Evolutionary conservation across 2,888 invertebrate genomes (phyloP).

Genomic region (Euzetes globulus): DNA sequence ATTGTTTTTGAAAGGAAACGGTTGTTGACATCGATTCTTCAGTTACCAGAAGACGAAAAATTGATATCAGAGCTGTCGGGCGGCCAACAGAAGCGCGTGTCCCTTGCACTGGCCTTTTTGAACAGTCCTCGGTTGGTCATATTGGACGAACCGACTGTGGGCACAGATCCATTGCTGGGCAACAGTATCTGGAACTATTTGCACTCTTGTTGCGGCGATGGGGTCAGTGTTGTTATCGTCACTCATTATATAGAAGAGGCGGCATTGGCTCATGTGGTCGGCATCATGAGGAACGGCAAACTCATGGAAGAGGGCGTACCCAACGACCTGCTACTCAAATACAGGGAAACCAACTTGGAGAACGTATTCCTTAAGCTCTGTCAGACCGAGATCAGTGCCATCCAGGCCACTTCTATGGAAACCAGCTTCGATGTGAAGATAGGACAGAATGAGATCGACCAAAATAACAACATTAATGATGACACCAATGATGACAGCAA

Average conservation of each 20-base stretch:
- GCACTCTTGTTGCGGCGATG: slow-evolving; percentile 19
- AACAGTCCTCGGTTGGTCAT: slow-evolving; percentile 24
- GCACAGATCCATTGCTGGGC: slow-evolving; percentile 29
- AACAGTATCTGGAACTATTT: slow-evolving; percentile 34
- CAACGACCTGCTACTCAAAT: background rate
- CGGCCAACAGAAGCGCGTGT: slow-evolving; percentile 32
- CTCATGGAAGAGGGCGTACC: slow-evolving; percentile 27
- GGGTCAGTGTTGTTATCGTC: slow-evolving; percentile 26
- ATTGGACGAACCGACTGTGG: slow-evolving; percentile 33
- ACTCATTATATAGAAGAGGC: slow-evolving; percentile 35
- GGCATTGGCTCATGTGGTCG: slow-evolving; percentile 25
- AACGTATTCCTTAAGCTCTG: slow-evolving; percentile 30
- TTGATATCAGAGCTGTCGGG: slow-evolving; percentile 27
- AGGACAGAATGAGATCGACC: background rate
- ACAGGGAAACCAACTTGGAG: slow-evolving; percentile 12
- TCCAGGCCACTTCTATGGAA: background rate
- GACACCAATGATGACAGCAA: background rate
- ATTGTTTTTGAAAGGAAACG: background rate
- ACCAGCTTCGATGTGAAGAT: no score
- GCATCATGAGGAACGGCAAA: slow-evolving; percentile 32
- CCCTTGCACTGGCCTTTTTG: slow-evolving; percentile 30
- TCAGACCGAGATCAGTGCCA: background rate
- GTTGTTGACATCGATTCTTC: slow-evolving; percentile 13
- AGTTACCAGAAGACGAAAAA: slow-evolving; percentile 26
- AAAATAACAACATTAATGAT: background rate